Conservation (phyloP, 2,113 vertebrate species). For the Alethe diademata region DNA sequence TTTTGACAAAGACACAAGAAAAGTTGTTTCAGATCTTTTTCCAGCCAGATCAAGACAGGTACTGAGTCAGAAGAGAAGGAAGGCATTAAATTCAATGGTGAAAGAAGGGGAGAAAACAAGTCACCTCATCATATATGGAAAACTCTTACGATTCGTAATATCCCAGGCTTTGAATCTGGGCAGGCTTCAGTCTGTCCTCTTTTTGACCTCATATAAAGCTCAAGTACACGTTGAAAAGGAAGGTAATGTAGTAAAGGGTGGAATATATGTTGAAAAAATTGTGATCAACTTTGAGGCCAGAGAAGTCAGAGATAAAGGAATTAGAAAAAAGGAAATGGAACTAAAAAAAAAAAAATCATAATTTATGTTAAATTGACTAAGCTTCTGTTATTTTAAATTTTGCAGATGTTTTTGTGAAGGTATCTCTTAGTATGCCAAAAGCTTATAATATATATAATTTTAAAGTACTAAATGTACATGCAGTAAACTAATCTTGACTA, state of each 20-base stretch:
- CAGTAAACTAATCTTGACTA: background rate
- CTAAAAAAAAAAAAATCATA: background rate
- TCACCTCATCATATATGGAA: background rate
- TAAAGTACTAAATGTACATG: background rate
- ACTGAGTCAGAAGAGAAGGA: background rate
- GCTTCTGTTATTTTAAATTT: background rate
- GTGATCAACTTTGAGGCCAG: background rate
- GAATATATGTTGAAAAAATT: background rate
- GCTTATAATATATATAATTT: background rate
- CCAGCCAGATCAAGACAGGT: background rate
- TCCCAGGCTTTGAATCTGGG: background rate
- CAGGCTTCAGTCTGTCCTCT: background rate
- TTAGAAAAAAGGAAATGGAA: background rate
- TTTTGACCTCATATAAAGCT: background rate
- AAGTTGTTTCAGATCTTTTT: background rate
- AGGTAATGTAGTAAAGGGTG: background rate
- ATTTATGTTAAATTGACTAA: background rate
- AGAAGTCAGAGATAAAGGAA: background rate
- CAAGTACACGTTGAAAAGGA: background rate
- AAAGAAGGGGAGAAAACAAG: background rate
- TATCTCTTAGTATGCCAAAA: background rate
- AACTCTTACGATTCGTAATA: background rate
- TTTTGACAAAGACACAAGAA: background rate
- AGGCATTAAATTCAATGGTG: background rate
- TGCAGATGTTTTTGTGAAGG: background rate